phyloP scores from a whole-genome alignment of 2,113 vertebrate genomes.

The Vireo altiloquus region DNA sequence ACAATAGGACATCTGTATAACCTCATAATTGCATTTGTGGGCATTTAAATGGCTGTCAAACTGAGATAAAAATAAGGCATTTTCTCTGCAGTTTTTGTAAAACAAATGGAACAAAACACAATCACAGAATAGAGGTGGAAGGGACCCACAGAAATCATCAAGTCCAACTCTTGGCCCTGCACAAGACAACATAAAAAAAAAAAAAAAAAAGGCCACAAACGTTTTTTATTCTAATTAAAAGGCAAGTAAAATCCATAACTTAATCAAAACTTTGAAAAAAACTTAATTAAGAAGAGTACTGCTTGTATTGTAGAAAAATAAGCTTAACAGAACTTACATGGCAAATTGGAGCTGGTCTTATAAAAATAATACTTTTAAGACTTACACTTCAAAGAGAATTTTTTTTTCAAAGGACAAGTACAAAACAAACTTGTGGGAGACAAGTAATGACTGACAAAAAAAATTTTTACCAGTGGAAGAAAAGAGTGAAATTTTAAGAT shows the following conservation, averaged over 20 bases:
- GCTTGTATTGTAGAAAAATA: not conserved
- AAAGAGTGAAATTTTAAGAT: not conserved
- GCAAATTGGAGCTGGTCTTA: not conserved
- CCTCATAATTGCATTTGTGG: not conserved
- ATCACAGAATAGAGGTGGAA: not conserved
- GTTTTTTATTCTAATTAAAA: not conserved
- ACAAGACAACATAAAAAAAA: not conserved
- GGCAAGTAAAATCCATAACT: not conserved
- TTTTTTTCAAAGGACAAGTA: not conserved
- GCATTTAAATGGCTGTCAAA: not conserved
- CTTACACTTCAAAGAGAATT: not conserved
- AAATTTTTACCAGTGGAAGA: not conserved
- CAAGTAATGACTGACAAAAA: not conserved
- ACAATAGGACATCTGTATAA: not conserved
- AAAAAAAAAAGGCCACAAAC: accelerated
- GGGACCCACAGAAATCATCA: not conserved
- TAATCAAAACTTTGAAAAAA: not conserved
- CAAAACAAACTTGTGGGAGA: not conserved
- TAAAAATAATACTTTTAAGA: not conserved
- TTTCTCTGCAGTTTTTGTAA: not conserved
- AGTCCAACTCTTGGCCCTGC: not conserved
- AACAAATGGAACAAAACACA: not conserved
- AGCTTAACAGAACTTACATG: not conserved
- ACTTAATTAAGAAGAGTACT: not conserved
- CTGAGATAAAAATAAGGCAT: not conserved